Evolutionary conservation across 2,888 invertebrate genomes (phyloP).

Genomic region (Meghimatium bilineatum): DNA sequence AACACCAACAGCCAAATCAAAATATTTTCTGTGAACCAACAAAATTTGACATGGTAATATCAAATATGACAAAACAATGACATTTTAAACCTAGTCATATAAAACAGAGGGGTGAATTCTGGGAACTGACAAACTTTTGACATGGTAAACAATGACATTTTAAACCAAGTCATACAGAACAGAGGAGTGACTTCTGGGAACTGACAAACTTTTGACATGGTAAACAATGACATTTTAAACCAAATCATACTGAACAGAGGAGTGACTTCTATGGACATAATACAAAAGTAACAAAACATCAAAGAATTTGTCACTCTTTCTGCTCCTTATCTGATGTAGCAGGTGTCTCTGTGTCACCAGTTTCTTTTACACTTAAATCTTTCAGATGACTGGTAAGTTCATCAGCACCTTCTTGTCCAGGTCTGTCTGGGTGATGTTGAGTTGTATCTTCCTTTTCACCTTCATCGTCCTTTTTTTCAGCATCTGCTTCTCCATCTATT

Average conservation of each 20-base stretch:
- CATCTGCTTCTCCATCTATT: constrained; percentile 32
- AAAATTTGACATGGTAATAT: too few species aligned
- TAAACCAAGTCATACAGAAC: too few species aligned
- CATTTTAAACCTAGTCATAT: too few species aligned
- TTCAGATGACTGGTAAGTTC: constrained; percentile 45
- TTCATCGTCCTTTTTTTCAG: constrained; percentile 35
- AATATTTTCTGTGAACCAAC: not conserved
- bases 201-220: not conserved
- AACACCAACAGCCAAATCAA: not conserved
- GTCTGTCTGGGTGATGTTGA: not conserved
- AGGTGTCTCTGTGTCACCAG: not conserved
- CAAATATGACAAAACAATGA: too few species aligned
- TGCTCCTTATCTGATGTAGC: not conserved
- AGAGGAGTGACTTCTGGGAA: too few species aligned
- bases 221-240: not conserved
- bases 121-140: too few species aligned
- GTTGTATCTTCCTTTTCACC: not conserved
- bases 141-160: too few species aligned
- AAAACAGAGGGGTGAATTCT: too few species aligned
- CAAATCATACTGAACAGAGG: not conserved
- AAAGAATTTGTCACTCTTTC: constrained; percentile 10
- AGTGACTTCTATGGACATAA: constrained; percentile 9
- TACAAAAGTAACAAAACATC: constrained; percentile 8
- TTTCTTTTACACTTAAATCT: constrained; percentile 27
- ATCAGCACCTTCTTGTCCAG: constrained; percentile 8